These are phyloP conservation scores for Neopelma chrysocephalum DNA, from an alignment of 2,797 vertebrate genomes.

Conservation along the genomic window DNA sequence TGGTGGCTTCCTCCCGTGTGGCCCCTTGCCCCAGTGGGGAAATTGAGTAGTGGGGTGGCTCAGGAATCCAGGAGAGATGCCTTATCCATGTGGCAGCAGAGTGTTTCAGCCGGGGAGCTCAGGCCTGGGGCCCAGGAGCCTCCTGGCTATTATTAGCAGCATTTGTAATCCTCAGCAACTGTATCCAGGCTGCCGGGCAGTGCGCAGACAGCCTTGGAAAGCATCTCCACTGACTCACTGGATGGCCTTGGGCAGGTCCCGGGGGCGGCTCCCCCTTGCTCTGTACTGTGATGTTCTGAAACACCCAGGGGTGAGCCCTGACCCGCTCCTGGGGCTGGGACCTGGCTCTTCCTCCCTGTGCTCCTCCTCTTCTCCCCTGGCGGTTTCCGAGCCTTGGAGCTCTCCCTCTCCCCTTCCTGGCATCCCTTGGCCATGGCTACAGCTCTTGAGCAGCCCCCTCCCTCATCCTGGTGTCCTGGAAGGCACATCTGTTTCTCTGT, in stretches of 20 bases:
- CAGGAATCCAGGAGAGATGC: not conserved
- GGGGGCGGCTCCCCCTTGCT: not conserved
- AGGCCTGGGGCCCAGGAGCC: not conserved
- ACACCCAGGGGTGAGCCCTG: not conserved
- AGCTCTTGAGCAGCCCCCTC: fast-evolving
- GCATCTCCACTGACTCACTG: not conserved
- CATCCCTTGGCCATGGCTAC: not conserved
- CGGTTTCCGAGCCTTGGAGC: fast-evolving
- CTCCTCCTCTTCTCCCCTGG: not conserved
- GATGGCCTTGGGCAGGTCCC: not conserved
- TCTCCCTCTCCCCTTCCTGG: not conserved
- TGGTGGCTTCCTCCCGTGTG: not conserved
- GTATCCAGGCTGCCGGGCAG: not conserved
- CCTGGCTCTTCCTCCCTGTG: not conserved
- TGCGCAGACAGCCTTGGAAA: not conserved
- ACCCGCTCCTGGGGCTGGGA: not conserved
- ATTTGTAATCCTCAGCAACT: slow-evolving; percentile 4
- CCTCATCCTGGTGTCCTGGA: fast-evolving
- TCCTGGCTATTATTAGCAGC: slow-evolving; percentile 32
- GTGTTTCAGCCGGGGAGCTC: not conserved
- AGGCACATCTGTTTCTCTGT: not conserved
- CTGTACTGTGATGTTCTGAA: not conserved
- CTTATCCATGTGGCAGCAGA: not conserved
- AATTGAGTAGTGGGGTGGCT: not conserved
- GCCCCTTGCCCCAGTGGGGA: not conserved